These are phyloP conservation scores for Nipponacmea schrenckii DNA, from an alignment of 2,888 invertebrate species.

Conservation along the genomic window DNA sequence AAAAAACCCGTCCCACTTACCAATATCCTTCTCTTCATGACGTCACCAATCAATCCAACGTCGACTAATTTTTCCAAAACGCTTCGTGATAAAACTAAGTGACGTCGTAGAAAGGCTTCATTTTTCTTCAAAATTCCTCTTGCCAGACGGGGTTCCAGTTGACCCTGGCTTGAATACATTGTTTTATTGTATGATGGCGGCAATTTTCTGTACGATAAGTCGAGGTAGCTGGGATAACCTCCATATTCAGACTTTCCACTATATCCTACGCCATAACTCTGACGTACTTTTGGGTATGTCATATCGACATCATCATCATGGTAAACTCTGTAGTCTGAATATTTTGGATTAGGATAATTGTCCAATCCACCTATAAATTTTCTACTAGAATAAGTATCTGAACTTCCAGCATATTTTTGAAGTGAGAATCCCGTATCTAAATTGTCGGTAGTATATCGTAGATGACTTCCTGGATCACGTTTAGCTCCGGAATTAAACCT, in stretches of 20 bases:
- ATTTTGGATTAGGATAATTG: background rate
- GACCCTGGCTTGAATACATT: background rate
- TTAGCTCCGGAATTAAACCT: background rate
- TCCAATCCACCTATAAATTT: background rate
- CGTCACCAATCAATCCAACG: slow-evolving; percentile 24
- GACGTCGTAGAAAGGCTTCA: slow-evolving; percentile 27
- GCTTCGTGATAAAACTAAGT: slow-evolving; percentile 29
- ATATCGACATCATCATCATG: background rate
- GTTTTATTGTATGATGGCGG: background rate
- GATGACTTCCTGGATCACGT: background rate
- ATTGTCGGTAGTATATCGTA: background rate
- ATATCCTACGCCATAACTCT: background rate
- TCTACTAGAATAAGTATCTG: background rate
- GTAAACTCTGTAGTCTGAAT: background rate
- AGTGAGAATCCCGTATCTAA: background rate
- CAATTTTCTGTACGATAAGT: slow-evolving; percentile 1
- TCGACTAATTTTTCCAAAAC: slow-evolving; percentile 29
- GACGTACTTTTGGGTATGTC: background rate
- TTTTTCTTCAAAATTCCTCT: slow-evolving; percentile 28
- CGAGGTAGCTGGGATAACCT: background rate
- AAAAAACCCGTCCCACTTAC: slow-evolving; percentile 15
- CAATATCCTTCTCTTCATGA: slow-evolving; percentile 28
- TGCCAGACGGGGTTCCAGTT: slow-evolving; percentile 22
- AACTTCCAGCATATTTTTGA: background rate
- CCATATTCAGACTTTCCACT: background rate